Evolutionary conservation across 1,140 invertebrate species (phyloP).

Genomic region (Brachionus koreanus): DNA sequence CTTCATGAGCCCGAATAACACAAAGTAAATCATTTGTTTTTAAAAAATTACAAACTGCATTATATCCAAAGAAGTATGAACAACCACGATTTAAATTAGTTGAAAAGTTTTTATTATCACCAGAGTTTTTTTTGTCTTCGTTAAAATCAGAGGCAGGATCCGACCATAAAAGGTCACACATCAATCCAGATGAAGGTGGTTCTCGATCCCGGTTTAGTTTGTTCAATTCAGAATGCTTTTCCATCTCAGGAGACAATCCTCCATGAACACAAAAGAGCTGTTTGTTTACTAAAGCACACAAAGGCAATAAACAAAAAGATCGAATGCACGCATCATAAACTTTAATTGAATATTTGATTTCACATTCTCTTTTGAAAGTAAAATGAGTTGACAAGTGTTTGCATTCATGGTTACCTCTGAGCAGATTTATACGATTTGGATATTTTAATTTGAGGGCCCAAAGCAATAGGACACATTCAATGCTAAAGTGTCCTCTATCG

Average conservation of each 20-base stretch:
- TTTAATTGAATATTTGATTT: constrained; percentile 51
- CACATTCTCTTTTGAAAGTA: constrained; percentile 55
- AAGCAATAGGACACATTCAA: constrained; percentile 29
- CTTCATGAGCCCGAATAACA: constrained; percentile 42
- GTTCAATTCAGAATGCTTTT: background rate
- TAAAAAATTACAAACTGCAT: constrained; percentile 27
- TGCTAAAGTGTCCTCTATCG: constrained; percentile 50
- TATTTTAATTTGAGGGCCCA: constrained; percentile 59
- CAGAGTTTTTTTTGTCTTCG: background rate
- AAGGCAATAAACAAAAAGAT: constrained; percentile 46
- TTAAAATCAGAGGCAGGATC: constrained; percentile 18
- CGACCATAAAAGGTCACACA: constrained; percentile 41
- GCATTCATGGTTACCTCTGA: constrained; percentile 52
- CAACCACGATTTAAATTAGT: constrained; percentile 30
- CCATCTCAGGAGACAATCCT: constrained; percentile 93
- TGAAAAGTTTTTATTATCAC: background rate
- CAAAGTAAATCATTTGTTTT: constrained; percentile 30
- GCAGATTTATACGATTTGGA: constrained; percentile 61
- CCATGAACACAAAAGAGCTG: constrained; percentile 96
- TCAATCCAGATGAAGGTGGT: constrained; percentile 7
- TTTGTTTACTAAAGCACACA: constrained; percentile 44
- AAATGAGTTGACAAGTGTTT: constrained; percentile 45
- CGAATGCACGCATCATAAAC: constrained; percentile 51
- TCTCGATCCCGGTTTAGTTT: constrained; percentile 3
- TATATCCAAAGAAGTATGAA: constrained; percentile 35